Conservation (phyloP, 2,888 invertebrate genomes). For the Cenopis cana region DNA sequence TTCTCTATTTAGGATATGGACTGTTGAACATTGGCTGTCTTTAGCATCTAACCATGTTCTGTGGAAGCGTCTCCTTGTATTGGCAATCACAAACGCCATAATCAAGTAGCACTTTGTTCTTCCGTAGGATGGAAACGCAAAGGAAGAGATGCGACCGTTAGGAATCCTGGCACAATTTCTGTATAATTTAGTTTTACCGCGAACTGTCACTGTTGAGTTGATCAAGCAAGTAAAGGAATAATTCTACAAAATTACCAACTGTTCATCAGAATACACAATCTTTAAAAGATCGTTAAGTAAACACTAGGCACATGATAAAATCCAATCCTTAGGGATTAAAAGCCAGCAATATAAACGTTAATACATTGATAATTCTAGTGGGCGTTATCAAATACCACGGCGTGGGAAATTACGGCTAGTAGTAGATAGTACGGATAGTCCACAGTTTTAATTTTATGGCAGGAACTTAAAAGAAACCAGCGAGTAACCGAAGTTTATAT, state of each 20-base stretch:
- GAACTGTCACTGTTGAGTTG: not conserved
- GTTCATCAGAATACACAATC: not conserved
- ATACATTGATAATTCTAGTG: not conserved
- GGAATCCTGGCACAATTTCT: not conserved
- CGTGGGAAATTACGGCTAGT: not conserved
- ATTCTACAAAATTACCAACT: not conserved
- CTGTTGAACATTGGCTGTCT: slow-evolving; percentile 1
- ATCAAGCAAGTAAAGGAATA: not conserved
- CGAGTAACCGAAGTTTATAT: not conserved
- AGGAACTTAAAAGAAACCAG: not conserved
- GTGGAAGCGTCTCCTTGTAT: not conserved
- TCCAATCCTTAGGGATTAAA: slow-evolving; percentile 1
- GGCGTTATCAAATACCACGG: not conserved
- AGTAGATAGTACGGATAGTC: not conserved
- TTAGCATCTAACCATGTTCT: not conserved
- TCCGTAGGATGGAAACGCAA: no score
- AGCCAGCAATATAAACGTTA: not conserved
- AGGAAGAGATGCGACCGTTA: no score
- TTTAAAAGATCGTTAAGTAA: not conserved
- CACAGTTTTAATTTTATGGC: not conserved
- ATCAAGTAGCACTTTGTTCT: no score
- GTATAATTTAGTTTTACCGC: not conserved
- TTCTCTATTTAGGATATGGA: not conserved
- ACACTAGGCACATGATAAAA: not conserved
- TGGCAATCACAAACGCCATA: no score